Evolutionary conservation across 2,888 invertebrate species (phyloP), one percentile per base, ranked within the genome.

Genomic region (Gibbula magus): DNA sequence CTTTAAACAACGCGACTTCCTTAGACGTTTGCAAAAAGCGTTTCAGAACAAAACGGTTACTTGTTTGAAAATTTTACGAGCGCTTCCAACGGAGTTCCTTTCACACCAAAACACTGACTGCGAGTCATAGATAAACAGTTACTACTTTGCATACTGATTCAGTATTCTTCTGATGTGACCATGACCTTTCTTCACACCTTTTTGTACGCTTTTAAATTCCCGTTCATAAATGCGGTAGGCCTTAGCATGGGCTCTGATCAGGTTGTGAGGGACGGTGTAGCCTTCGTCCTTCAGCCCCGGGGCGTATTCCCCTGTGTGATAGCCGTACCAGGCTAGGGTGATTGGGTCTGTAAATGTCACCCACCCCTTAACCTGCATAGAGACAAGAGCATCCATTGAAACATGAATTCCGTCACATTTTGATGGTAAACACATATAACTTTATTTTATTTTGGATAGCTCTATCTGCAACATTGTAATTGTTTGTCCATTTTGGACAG

Each of bases 301-400:
- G 13, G 84, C 82, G 20, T 79, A 32, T 16, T n/a, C 22, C 22
- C 84, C 86, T 35, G n/a, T 29, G 29, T 82, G 80, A 79, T 86
- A 86, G 0, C 85, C 83, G 2, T 79, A 35, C 35, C 45, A 61
- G 4, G 82, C 78, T 7, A 85, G 22, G 20, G 61, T 79, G 53
- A 80, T 94, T 4, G 96, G 96, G 89, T 96, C 96, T 89, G 96
- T 96, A 85, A 96, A 94, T 0, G 96, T 96, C 16, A 95, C 94
- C 96, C 96, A 96, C 61, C 93, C 93, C 89, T 95, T 86, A 16
- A 90, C 87, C 88, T 88, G 70, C 5, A 45, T 5, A 45, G 13
- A 1, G 45, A 45, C 13, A 7, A 45, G 10, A 10, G n/a, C 13
- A 56, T 10, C 10, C 10, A 56, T 56, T 20, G n/a, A 32, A 0